These are phyloP conservation scores for Neoascia interrupta DNA, from an alignment of 2,888 invertebrate species.

Conservation along the genomic window DNA sequence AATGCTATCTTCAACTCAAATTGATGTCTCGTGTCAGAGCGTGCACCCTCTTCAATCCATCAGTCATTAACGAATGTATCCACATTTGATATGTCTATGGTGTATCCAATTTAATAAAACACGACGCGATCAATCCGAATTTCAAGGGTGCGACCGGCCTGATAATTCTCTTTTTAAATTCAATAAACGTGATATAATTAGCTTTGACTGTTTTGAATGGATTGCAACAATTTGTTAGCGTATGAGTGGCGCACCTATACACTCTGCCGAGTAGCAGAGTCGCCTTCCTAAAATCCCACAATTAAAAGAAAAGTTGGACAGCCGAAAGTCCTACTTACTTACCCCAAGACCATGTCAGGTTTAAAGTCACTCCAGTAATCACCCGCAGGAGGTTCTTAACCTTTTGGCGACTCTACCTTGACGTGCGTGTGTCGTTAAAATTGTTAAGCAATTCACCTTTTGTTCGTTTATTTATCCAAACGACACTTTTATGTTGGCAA, in stretches of 20 bases:
- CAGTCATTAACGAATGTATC: too few species aligned
- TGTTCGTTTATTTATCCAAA: conserved; percentile 25
- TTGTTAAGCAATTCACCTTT: conserved; percentile 34
- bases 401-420: conserved; percentile 39
- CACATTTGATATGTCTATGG: too few species aligned
- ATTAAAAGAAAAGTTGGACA: too few species aligned
- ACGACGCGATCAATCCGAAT: conserved; percentile 4
- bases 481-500: conserved; percentile 34
- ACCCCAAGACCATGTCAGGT: too few species aligned
- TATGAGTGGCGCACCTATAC: conserved; percentile 23
- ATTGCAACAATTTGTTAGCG: conserved; percentile 14
- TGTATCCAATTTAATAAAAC: background rate
- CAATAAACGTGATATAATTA: conserved; percentile 28
- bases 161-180: conserved; percentile 15
- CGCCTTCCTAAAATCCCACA: background rate
- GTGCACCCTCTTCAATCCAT: background rate
- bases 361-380: background rate
- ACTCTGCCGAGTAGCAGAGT: background rate
- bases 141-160: conserved; percentile 15
- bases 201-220: conserved; percentile 15
- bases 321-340: too few species aligned
- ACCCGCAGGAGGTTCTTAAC: conserved; percentile 31
- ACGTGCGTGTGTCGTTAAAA: conserved; percentile 34
- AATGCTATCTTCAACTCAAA: background rate
- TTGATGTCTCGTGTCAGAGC: conserved; percentile 2